Evolutionary conservation across 2,797 vertebrate species (phyloP).

Genomic region (Podarcis lilfordi): DNA sequence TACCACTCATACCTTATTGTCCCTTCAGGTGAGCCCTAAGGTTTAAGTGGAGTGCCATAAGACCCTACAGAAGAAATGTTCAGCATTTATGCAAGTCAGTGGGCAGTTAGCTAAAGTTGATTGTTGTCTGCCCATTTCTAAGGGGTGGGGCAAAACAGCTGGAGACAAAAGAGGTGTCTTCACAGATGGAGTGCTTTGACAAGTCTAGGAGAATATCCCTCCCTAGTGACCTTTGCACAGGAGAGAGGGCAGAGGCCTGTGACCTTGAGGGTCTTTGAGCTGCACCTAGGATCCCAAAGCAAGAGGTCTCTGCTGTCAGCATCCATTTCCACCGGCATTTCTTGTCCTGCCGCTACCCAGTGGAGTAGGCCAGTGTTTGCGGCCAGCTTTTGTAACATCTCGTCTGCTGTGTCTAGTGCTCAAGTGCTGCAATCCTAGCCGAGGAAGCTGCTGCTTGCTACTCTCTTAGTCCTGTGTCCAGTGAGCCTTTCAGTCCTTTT

Average conservation of each 20-base stretch:
- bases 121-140: constrained; percentile 28
- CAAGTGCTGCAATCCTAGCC: constrained; percentile 58
- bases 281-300: constrained; percentile 24
- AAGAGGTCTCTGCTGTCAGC: constrained; percentile 65
- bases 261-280: constrained; percentile 12
- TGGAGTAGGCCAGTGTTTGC: constrained; percentile 63
- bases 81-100: constrained; percentile 18
- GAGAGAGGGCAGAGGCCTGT: constrained; percentile 9
- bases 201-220: constrained; percentile 11
- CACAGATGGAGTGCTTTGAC: constrained; percentile 27
- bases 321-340: constrained; percentile 50
- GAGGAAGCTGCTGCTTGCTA: constrained; percentile 41
- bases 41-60: constrained; percentile 33
- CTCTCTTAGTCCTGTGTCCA: constrained; percentile 29
- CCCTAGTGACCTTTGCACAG: constrained; percentile 12
- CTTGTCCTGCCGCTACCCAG: constrained; percentile 65
- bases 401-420: constrained; percentile 67
- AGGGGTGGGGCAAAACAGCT: constrained; percentile 8
- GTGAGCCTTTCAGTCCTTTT: constrained; percentile 50
- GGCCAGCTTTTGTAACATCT: constrained; percentile 70
- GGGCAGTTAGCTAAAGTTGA: not conserved
- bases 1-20: constrained; percentile 66
- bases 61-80: constrained; percentile 34
- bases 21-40: constrained; percentile 64
- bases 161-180: not conserved